Base-by-base conservation (phyloP, 2,113 vertebrate genomes). In the Lepidothrix coronata region DNA sequence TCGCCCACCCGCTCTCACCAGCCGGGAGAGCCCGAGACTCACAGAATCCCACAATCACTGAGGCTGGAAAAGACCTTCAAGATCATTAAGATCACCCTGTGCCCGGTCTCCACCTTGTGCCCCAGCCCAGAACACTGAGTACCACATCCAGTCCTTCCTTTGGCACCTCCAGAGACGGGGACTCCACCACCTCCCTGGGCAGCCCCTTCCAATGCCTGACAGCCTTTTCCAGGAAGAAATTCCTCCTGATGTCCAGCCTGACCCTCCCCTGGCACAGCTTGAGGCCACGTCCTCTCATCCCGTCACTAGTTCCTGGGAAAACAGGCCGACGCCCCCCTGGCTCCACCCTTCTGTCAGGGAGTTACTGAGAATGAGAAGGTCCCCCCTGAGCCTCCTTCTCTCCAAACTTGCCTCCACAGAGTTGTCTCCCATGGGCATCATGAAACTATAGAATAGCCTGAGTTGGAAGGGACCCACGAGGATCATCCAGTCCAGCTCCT, bases 1-100 rank as follows among this genome's bases (percentile, higher is more conserved):
- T 92, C 72, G 8, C 79, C 93, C 95, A 81, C 78, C 89, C 46
- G 27, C 77, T 25, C 8, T 3, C 83, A 9, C 20, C 71, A 7
- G 52, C 58, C 23, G 24, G 5, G 54, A 63, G 27, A 75, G 75
- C 31, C 54, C 11, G 4, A 7, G 78, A 11, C 19, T 66, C 28
- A 33, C 23, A 0, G 27, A 21, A 41, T 46, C 35, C n/a, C 46
- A 1, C 24, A 3, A 7, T 6, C 19, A 0, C 20, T 0, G 15
- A 4, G 28, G 13, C n/a, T 82, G 78, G 78, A 25, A 83, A 51
- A 54, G 20, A 1, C 48, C 62, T 70, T 11, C 20, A 2, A 1
- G 30, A 8, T 2, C 52, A n/a, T 8, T 11, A 3, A 48, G 54
- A 3, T 30, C 78, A 1, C 14, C 2, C 62, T 8, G 39, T 31